These are phyloP conservation scores for Caenorhabditis drosophilae DNA, from an alignment of 2,888 invertebrate species.

Conservation along the genomic window DNA sequence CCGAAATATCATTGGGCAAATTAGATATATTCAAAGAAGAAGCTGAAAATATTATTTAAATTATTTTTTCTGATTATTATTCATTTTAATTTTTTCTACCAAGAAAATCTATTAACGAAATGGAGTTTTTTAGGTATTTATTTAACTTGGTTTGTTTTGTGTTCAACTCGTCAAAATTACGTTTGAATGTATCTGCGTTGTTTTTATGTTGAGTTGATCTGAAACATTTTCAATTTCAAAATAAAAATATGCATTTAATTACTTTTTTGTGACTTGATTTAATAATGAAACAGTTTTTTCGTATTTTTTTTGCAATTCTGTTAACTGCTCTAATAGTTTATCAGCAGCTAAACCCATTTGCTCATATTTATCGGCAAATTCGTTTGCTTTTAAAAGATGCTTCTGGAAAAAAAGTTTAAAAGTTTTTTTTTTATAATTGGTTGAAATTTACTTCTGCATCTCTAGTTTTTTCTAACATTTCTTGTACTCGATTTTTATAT, in stretches of 20 bases:
- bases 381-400: slow-evolving; percentile 16
- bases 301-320: slow-evolving; percentile 16
- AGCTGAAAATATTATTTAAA: slow-evolving; percentile 11
- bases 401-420: slow-evolving; percentile 7
- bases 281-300: slow-evolving; percentile 9
- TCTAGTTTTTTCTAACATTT: slow-evolving; percentile 7
- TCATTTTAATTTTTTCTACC: slow-evolving; percentile 3
- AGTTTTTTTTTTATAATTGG: neutral
- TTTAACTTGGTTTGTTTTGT: slow-evolving; percentile 12
- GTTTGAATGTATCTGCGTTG: neutral
- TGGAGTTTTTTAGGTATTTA: slow-evolving; percentile 21
- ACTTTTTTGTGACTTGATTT: slow-evolving; percentile 7
- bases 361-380: slow-evolving; percentile 26
- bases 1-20: slow-evolving; percentile 5
- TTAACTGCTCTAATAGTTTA: slow-evolving; percentile 9
- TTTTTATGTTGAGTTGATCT: neutral
- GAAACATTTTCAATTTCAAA: neutral
- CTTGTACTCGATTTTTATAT: neutral
- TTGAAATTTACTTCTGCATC: slow-evolving; percentile 11
- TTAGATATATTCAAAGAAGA: neutral
- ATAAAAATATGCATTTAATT: neutral
- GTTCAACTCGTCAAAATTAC: slow-evolving; percentile 6
- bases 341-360: slow-evolving; percentile 12
- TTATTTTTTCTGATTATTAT: neutral
- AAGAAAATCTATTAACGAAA: slow-evolving; percentile 18